Conservation (phyloP, 2,797 vertebrate genomes). For the Sebastes steindachneri region DNA sequence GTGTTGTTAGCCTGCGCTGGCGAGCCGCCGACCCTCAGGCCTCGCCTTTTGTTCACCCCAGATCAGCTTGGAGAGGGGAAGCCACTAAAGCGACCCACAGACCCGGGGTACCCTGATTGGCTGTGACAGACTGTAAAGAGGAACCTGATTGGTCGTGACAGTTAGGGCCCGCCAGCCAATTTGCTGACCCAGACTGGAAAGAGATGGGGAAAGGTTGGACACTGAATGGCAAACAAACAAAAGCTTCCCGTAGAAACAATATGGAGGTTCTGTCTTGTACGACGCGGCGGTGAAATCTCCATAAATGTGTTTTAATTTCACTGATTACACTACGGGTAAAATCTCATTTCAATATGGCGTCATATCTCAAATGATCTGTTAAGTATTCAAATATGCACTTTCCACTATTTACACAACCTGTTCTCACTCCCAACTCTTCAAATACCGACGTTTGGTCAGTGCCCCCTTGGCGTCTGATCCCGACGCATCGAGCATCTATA, state of each 20-base stretch:
- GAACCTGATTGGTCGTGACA: slow-evolving; percentile 71
- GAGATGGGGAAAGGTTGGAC: slow-evolving; percentile 7
- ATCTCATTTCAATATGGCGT: neutral
- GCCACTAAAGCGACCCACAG: slow-evolving; percentile 48
- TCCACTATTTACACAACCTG: too few relatives aligned
- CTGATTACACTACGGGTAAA: neutral
- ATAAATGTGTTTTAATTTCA: neutral
- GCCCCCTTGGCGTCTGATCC: too few relatives aligned
- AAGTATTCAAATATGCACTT: too few relatives aligned
- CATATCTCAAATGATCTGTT: neutral
- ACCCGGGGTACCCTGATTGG: slow-evolving; percentile 51
- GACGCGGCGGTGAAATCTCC: neutral
- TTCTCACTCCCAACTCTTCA: too few relatives aligned
- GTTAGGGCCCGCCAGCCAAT: slow-evolving; percentile 40
- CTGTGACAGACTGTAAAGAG: slow-evolving; percentile 59
- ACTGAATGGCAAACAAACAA: slow-evolving; percentile 31
- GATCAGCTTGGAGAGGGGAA: slow-evolving; percentile 54
- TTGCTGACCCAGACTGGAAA: slow-evolving; percentile 60
- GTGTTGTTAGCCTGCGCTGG: slow-evolving; percentile 49
- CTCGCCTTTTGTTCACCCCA: slow-evolving; percentile 60
- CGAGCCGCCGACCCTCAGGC: slow-evolving; percentile 45
- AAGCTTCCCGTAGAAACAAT: slow-evolving; percentile 17
- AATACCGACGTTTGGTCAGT: too few relatives aligned
- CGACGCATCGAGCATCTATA: too few relatives aligned
- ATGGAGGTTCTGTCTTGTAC: neutral